Conservation (phyloP, 2,797 vertebrate genomes). For the Leptoclinus maculatus region DNA sequence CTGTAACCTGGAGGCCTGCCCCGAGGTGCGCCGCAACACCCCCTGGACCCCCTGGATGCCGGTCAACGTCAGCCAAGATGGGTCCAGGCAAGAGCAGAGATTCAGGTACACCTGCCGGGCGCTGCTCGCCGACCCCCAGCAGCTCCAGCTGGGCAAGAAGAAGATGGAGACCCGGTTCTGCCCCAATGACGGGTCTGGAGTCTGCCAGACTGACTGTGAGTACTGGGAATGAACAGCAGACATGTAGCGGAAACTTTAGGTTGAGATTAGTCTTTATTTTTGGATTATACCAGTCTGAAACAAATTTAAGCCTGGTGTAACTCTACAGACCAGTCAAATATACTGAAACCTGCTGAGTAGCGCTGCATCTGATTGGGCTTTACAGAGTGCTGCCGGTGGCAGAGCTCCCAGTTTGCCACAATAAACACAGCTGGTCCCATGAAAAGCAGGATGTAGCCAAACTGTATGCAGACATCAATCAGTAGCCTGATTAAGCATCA, state of each 20-base stretch:
- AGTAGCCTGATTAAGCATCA: constrained; percentile 36
- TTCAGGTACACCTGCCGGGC: constrained; percentile 95
- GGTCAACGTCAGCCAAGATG: constrained; percentile 90
- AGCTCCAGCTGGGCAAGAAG: constrained; percentile 94
- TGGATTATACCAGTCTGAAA: not conserved
- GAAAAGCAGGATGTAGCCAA: constrained; percentile 1
- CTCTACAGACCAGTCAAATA: not conserved
- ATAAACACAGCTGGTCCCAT: constrained; percentile 51
- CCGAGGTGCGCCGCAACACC: constrained; percentile 94
- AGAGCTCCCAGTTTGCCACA: constrained; percentile 19
- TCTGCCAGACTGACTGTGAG: constrained; percentile 94
- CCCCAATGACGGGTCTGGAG: constrained; percentile 87
- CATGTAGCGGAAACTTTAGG: no score
- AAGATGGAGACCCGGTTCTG: constrained; percentile 93
- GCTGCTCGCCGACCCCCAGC: constrained; percentile 90
- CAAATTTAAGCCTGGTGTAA: not conserved
- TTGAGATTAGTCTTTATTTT: constrained; percentile 4
- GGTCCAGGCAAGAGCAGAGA: constrained; percentile 94
- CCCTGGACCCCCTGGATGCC: constrained; percentile 98
- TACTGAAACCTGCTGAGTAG: not conserved
- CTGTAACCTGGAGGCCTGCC: constrained; percentile 93
- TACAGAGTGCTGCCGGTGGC: constrained; percentile 15
- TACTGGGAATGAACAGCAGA: not conserved
- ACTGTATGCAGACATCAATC: constrained; percentile 36
- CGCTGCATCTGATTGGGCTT: constrained; percentile 13